A percentile compares a stretch with the other conserved stretches of the same genome.
These are phyloP conservation scores for Lophotis ruficrista DNA, from an alignment of 2,113 vertebrate species.

Conservation along the genomic window DNA sequence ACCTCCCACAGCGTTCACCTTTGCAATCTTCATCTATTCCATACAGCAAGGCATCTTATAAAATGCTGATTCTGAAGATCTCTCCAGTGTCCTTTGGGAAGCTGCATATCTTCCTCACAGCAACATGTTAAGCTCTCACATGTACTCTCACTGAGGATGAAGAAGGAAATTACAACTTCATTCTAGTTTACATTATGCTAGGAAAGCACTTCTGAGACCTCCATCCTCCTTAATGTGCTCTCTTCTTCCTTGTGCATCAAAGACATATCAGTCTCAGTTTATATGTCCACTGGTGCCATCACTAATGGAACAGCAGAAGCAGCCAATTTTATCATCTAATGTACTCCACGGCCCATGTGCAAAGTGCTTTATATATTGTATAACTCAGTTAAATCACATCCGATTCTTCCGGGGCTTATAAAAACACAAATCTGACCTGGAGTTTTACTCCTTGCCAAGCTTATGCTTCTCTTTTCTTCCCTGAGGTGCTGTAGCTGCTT, in stretches of 20 bases:
- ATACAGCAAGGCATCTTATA: neutral
- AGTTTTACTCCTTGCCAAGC: slow-evolving; percentile 24
- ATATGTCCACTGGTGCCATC: neutral
- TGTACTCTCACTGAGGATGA: neutral
- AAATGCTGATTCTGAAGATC: neutral
- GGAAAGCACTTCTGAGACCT: slow-evolving; percentile 28
- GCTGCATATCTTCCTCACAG: neutral
- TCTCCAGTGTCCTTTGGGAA: neutral
- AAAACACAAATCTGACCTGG: slow-evolving; percentile 5
- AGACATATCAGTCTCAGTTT: neutral
- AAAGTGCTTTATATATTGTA: neutral
- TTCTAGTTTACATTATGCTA: neutral
- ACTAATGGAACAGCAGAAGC: neutral
- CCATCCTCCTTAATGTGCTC: neutral
- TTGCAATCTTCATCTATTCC: neutral
- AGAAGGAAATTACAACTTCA: slow-evolving; percentile 2
- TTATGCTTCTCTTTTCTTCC: slow-evolving; percentile 26
- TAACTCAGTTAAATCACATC: slow-evolving; percentile 14
- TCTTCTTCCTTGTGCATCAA: neutral
- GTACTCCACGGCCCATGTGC: neutral
- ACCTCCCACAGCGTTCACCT: neutral
- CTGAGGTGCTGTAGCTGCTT: slow-evolving; percentile 5
- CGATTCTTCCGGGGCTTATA: neutral
- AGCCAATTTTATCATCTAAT: neutral
- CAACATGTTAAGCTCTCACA: neutral